Evolutionary conservation across 2,113 vertebrate species (phyloP).

Genomic region (Dissostichus mawsoni): DNA sequence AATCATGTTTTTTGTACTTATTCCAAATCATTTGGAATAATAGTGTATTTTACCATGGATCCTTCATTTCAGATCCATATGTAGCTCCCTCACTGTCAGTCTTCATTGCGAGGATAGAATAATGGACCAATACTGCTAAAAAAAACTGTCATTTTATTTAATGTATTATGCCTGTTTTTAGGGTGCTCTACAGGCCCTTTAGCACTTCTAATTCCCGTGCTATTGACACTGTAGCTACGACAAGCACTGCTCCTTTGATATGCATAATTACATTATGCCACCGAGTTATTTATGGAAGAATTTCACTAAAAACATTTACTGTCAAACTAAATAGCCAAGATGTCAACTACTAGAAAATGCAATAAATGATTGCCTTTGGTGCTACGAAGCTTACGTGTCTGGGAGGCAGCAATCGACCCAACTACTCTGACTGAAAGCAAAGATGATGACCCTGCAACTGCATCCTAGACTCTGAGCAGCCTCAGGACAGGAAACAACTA

Average conservation of each 20-base stretch:
- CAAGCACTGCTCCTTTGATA: not conserved
- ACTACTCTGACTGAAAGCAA: constrained; percentile 20
- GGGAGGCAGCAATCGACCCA: constrained; percentile 32
- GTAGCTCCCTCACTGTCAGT: not conserved
- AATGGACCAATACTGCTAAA: not conserved
- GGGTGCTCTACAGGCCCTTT: not conserved
- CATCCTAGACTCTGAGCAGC: constrained; percentile 22
- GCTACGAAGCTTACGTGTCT: constrained; percentile 15
- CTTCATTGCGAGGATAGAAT: not conserved
- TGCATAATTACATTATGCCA: no score
- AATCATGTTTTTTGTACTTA: not conserved
- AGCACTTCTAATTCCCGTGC: not conserved
- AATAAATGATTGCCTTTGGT: not conserved
- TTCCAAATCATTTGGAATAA: not conserved
- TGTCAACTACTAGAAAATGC: constrained; percentile 20
- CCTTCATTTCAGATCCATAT: no score
- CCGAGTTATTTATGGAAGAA: not conserved
- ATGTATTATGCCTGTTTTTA: not conserved
- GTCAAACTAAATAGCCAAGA: not conserved
- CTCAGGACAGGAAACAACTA: constrained; percentile 29
- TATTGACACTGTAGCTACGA: no score
- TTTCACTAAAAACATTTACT: constrained; percentile 6
- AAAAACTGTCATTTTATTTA: no score
- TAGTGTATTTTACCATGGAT: not conserved
- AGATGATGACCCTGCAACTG: constrained; percentile 16